A percentile compares a stretch with the other conserved stretches of the same genome.
Evolutionary conservation across 2,888 invertebrate species (phyloP).

Genomic region (Antheraea assamensis): DNA sequence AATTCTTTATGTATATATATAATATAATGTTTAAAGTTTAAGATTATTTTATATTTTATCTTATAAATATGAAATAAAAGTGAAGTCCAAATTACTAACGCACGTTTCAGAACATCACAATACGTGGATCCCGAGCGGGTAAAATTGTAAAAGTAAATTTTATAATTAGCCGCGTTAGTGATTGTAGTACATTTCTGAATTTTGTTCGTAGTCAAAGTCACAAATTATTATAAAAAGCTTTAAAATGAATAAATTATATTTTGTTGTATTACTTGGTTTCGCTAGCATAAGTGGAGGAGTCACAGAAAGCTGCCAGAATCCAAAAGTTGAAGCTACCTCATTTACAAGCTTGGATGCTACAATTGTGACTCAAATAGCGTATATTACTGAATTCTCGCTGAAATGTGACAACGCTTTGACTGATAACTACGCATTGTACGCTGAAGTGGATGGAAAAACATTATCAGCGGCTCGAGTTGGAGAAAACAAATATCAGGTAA

Average conservation of each 20-base stretch:
- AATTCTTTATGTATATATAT: neutral
- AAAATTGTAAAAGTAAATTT: slow-evolving; percentile 18
- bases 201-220: slow-evolving; percentile 45
- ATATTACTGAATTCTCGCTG: slow-evolving; percentile 94
- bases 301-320: slow-evolving; percentile 76
- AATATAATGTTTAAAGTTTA: neutral
- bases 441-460: slow-evolving; percentile 93
- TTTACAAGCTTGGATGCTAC: slow-evolving; percentile 97
- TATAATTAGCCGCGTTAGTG: slow-evolving; percentile 4
- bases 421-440: slow-evolving; percentile 90
- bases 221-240: slow-evolving; percentile 43
- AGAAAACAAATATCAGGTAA: slow-evolving; percentile 92
- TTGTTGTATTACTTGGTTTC: slow-evolving; percentile 54
- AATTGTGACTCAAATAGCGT: slow-evolving; percentile 93
- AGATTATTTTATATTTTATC: neutral
- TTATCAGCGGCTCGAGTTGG: slow-evolving; percentile 91
- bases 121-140: slow-evolving; percentile 31
- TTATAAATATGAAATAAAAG: neutral
- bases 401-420: slow-evolving; percentile 87
- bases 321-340: slow-evolving; percentile 87
- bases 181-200: slow-evolving; percentile 33
- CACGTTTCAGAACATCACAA: slow-evolving; percentile 25
- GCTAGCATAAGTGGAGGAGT: slow-evolving; percentile 49
- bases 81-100: neutral
- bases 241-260: slow-evolving; percentile 75